Base-by-base conservation (phyloP, 2,797 vertebrate genomes). In the Gymnoscopelus braueri region DNA sequence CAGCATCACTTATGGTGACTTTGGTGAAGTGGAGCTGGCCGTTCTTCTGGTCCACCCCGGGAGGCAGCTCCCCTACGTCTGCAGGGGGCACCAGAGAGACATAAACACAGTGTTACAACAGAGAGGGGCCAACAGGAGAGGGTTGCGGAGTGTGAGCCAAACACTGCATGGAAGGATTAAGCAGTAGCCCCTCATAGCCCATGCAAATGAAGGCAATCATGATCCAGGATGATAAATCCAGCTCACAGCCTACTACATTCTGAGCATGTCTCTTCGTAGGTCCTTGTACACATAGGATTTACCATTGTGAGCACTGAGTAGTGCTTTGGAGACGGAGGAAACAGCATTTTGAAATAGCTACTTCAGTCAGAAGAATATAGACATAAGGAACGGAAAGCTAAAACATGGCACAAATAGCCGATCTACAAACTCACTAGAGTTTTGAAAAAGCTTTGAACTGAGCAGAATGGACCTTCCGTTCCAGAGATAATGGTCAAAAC, bases 1-100 rank as follows among this genome's bases (percentile, higher is more conserved):
- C 96, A 0, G 96, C 96, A 0, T 99, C 96, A 0, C 88, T 93
- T 54, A 95, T 94, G 60, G 93, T 95, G 78, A 98, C 97, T 73
- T 94, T 96, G 79, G 88, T 90, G 87, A 99, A 99, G 75, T 93
- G 95, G 48, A 99, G 88, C 74, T 94, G 90, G 11, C 97, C 96
- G 0, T 94, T 94, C 0, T 83, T 94, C 86, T 97, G 95, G 44
- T 93, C 92, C 75, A 97, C 92, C 0, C 88, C 95, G 68, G 94
- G 87, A 0, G 96, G 96, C 54, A 99, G 87, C 74, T 90, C 93
- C 78, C 95, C 95, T 72, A 96, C 96, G 51, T 97, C 97, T 98
- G 88, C 65, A 78, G 78, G 64, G 74, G 84, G 69, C 61, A 67
- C 74, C 72, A 84, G 54, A 78, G 72, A 74, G 32, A 71, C 1